These are phyloP conservation scores for Mythimna ferrago DNA, from an alignment of 2,888 invertebrate species.

Conservation along the genomic window DNA sequence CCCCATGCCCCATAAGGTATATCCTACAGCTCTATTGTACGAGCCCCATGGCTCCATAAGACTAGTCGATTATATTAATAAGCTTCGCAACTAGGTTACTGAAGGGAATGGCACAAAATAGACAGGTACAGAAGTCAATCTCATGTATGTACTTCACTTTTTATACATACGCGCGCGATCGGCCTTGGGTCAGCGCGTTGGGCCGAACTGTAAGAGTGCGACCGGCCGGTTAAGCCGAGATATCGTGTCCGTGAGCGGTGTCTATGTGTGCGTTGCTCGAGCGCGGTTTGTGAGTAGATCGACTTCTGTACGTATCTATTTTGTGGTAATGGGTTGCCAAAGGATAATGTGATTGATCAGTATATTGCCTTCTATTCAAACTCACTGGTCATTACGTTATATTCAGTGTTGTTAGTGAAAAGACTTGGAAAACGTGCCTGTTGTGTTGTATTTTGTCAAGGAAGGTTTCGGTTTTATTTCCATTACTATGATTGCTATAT, in stretches of 20 bases:
- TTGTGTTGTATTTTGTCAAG: neutral
- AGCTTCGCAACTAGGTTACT: constrained; percentile 56
- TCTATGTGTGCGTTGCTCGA: no score
- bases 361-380: constrained; percentile 38
- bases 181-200: no score
- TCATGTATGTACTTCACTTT: no score
- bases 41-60: constrained; percentile 39
- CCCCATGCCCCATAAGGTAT: constrained; percentile 3
- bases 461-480: neutral
- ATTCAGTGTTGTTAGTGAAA: constrained; percentile 11
- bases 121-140: no score
- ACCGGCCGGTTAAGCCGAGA: no score
- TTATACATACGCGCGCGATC: no score
- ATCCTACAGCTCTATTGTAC: constrained; percentile 7
- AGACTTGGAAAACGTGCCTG: constrained; percentile 6
- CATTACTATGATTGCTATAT: neutral
- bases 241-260: no score
- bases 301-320: no score
- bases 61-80: constrained; percentile 57
- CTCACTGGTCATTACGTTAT: constrained; percentile 19
- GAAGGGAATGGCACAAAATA: neutral
- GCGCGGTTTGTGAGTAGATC: no score
- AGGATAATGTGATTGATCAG: constrained; percentile 47
- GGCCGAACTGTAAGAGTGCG: no score
- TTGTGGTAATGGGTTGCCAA: neutral